Base-by-base conservation (phyloP, 2,888 invertebrate genomes). In the Octonoba sinensis region DNA sequence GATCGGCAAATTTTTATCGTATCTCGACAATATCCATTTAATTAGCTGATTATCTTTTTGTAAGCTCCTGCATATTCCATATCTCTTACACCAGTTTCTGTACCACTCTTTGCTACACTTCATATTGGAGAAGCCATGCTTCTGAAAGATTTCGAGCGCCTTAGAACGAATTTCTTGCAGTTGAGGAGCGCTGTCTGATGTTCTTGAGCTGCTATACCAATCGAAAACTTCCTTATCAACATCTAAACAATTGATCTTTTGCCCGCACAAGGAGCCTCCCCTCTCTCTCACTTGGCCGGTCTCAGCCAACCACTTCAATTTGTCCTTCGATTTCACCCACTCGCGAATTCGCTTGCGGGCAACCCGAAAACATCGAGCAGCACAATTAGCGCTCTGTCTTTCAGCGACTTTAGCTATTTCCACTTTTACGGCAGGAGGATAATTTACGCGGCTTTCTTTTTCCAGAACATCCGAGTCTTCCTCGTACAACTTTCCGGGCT, bases 351-450 rank as follows among this genome's bases (percentile, higher is more conserved):
- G 67, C 47, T 83, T 83, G 8, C 83, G 73, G 54, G 77, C 72
- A 44, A 83, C 78, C n/a, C 77, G 73, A 70, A 83, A 83, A 65
- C 83, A 83, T n/a, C 78, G 47, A 18, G 83, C 83, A 27, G 83
- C 83, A 57, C 72, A 77, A 51, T 83, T 77, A 18, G 73, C 77
- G 54, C 77, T 77, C 46, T 83, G 83, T 13, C 83, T 54, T 46
- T 77, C 69, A 20, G 83, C 83, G 22, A 83, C 78, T 69, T 83
- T 83, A 6, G 78, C 77, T 27, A 83, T 78, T 64, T 83, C 83
- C 2, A 83, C 76, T 72, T 83, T 83, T 16, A 77, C 77, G 18
- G 83, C 77, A 20, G 83, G 83, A 20, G 83, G 83, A 36, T 83
- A 83, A 57, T 78, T 83, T 18, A 83, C 77, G n/a, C 78, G 65